Evolutionary conservation across 1,140 invertebrate species (phyloP).

Genomic region (Micrasema minimum): DNA sequence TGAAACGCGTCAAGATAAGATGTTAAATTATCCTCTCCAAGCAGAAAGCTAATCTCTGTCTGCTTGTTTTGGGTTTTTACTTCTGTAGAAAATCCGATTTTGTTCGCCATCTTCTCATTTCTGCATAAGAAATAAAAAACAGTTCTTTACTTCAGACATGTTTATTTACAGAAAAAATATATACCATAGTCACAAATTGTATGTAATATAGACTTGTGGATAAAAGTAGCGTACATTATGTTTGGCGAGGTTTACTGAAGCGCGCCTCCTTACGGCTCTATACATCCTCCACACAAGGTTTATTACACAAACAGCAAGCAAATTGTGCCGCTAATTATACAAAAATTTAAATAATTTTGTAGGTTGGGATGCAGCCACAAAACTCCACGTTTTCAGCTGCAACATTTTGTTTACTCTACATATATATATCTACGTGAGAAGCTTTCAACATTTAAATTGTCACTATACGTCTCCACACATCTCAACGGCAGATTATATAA

Average conservation of each 20-base stretch:
- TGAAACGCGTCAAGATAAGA: too few relatives aligned
- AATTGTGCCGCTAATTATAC: conserved; percentile 44
- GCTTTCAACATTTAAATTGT: not conserved
- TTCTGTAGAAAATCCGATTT: too few relatives aligned
- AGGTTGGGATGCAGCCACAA: conserved; percentile 28
- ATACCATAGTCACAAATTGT: conserved; percentile 51
- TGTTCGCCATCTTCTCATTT: too few relatives aligned
- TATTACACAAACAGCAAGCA: conserved; percentile 39
- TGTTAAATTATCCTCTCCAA: too few relatives aligned
- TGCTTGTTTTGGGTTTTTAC: too few relatives aligned
- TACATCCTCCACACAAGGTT: not conserved
- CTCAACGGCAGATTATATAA: not conserved
- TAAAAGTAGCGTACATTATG: conserved; percentile 42
- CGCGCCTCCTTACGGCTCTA: conserved; percentile 4
- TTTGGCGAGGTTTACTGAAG: conserved; percentile 41
- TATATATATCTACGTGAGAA: conserved; percentile 34
- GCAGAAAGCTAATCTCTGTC: too few relatives aligned
- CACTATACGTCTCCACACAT: too few relatives aligned
- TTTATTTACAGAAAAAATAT: conserved; percentile 54
- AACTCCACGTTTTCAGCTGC: conserved; percentile 39
- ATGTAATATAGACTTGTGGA: conserved; percentile 47
- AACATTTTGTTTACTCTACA: conserved; percentile 36
- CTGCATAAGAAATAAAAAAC: not conserved
- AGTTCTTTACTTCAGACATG: conserved; percentile 46
- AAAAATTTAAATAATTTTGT: conserved; percentile 41